These are phyloP conservation scores for Actinia tenebrosa DNA, from an alignment of 64 coral and sea anemone species.

Conservation along the genomic window DNA sequence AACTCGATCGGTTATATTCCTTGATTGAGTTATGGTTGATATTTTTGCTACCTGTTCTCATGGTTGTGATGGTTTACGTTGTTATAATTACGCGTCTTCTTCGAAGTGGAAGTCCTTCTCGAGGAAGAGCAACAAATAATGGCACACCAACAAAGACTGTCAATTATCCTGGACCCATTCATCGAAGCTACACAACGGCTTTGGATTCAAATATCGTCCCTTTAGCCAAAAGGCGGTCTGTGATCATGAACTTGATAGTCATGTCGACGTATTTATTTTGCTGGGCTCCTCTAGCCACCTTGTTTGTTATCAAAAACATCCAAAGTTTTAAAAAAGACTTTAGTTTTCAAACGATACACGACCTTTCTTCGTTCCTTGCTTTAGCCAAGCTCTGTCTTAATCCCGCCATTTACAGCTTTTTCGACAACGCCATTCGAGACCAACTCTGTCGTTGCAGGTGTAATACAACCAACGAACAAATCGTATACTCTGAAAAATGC, in stretches of 20 bases:
- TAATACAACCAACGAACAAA: slow-evolving; percentile 39
- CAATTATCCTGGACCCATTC: slow-evolving; percentile 36
- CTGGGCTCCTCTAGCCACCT: slow-evolving; percentile 74
- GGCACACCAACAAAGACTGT: slow-evolving; percentile 25
- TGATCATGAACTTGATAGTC: slow-evolving; percentile 97
- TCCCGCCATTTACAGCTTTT: slow-evolving; percentile 91
- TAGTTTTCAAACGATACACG: slow-evolving; percentile 49
- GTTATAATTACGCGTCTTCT: slow-evolving; percentile 58
- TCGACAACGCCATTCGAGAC: slow-evolving; percentile 82
- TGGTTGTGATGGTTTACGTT: slow-evolving; percentile 66
- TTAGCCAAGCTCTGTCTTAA: slow-evolving; percentile 81
- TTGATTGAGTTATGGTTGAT: slow-evolving; percentile 79
- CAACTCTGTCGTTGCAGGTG: slow-evolving; percentile 64
- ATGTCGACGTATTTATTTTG: slow-evolving; percentile 91
- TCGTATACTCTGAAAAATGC: slow-evolving; percentile 48
- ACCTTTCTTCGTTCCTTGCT: slow-evolving; percentile 73
- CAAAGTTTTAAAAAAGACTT: slow-evolving; percentile 19
- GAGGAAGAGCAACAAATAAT: background rate
- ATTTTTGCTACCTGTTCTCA: slow-evolving; percentile 64
- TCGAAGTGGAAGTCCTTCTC: slow-evolving; percentile 5
- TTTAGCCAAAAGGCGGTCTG: slow-evolving; percentile 83
- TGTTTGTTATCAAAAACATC: slow-evolving; percentile 56
- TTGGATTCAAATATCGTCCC: slow-evolving; percentile 78
- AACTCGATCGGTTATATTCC: slow-evolving; percentile 77
- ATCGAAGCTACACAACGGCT: slow-evolving; percentile 55